A percentile compares a stretch with the other conserved stretches of the same genome.
These are phyloP conservation scores for Typhlomys cinereus DNA, from an alignment of 2,113 vertebrate genomes.

Conservation along the genomic window DNA sequence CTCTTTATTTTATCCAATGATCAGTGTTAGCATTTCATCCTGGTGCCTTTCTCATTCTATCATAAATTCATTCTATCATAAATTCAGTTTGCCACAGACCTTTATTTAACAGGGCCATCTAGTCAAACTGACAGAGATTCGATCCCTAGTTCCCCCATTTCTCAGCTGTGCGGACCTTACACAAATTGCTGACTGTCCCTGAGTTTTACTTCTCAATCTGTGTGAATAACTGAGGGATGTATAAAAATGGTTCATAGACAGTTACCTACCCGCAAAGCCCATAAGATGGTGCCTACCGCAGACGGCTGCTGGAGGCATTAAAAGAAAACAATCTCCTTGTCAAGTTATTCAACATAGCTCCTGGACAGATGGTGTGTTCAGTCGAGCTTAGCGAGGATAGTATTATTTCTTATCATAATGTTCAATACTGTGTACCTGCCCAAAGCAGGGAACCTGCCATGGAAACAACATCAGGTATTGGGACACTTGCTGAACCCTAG, in stretches of 20 bases:
- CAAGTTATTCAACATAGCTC: background rate
- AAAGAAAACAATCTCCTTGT: constrained; percentile 26
- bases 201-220: constrained; percentile 2
- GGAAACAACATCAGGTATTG: background rate
- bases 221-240: background rate
- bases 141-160: background rate
- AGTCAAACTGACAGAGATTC: background rate
- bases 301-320: background rate
- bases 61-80: background rate
- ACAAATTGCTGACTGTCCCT: constrained; percentile 1
- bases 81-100: background rate
- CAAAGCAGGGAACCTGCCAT: background rate
- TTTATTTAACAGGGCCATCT: background rate
- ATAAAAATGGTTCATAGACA: background rate
- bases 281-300: background rate
- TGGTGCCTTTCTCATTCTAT: background rate
- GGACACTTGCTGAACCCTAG: background rate
- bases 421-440: background rate
- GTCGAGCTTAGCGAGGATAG: background rate
- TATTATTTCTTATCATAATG: background rate
- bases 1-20: background rate
- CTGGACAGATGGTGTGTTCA: background rate
- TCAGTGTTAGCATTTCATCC: background rate
- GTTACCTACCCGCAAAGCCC: background rate
- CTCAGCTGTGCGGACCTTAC: background rate